Percentiles rank a stretch among this genome's conserved stretches.
phyloP scores from a whole-genome alignment of 2,113 vertebrate species.

The Ranitomeya imitator region DNA sequence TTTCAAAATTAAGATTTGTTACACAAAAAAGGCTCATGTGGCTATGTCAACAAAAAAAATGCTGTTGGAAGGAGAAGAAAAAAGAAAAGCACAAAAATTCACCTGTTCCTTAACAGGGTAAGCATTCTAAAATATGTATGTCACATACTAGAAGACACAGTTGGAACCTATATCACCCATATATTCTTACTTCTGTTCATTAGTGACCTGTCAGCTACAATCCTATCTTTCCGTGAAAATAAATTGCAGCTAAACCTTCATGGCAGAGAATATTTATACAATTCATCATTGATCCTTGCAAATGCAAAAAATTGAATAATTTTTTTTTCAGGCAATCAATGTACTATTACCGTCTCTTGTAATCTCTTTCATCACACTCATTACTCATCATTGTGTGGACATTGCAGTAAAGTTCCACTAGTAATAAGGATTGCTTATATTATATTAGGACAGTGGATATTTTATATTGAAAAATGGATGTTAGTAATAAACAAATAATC shows the following conservation, averaged over 20 bases:
- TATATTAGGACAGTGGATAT: no score
- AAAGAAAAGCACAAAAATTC: no score
- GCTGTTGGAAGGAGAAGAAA: no score
- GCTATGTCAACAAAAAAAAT: no score
- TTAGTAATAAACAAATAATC: no score
- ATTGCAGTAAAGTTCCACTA: background rate
- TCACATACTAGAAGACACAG: background rate
- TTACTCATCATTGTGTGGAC: background rate
- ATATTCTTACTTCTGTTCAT: slow-evolving; percentile 16
- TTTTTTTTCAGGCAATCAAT: slow-evolving; percentile 20
- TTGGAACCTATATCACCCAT: background rate
- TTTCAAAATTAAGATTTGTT: no score
- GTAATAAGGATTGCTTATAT: no score
- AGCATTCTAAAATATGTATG: background rate
- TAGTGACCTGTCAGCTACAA: slow-evolving; percentile 31
- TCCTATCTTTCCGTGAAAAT: slow-evolving; percentile 7
- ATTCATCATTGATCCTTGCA: background rate
- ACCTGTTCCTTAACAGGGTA: no score
- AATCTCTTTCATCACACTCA: background rate
- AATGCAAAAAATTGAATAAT: slow-evolving; percentile 7
- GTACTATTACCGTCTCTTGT: background rate
- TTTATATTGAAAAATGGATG: no score
- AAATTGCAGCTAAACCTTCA: slow-evolving; percentile 20
- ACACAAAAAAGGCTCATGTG: no score
- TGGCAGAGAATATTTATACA: slow-evolving; percentile 15